Evolutionary conservation across 2,113 vertebrate genomes (phyloP), one percentile per base, ranked within the genome.

Genomic region (Daboia siamensis): DNA sequence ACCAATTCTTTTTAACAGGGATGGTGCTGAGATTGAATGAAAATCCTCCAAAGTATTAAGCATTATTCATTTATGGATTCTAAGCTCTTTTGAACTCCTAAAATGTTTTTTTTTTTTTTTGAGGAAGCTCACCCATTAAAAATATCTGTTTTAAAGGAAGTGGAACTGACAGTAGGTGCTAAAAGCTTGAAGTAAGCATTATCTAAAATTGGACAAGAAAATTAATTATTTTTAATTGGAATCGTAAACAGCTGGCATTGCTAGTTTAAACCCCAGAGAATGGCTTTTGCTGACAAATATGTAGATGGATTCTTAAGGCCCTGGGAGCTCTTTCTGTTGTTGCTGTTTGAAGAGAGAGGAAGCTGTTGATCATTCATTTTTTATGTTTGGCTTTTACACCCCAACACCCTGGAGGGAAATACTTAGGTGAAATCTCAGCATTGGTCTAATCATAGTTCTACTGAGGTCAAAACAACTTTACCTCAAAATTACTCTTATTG

Each of bases 221-320:
- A 90, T 23, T 84, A 55, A 90, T 33, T 46, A 91, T 92, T 91
- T 33, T 93, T 89, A 95, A 90, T 39, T 21, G 12, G 33, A 95
- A 95, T 17, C 11, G 11, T 90, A 55, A 93, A 86, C 2, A 93
- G 69, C 52, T 64, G 94, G 52, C 92, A 91, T 17, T 88, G 29
- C 15, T 46, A 11, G 61, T 91, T 93, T 48, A 87, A 86, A 9
- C 86, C 59, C 51, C 8, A 44, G 12, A 8, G 52, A 87, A 92
- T 23, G 69, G 80, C 93, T 86, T 33, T n/a, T 33, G 90, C 56
- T n/a, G n/a, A 61, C 90, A 92, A 93, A 33, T 54, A 91, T 55
- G 48, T 6, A 90, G 84, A n/a, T 93, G 51, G 92, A 46, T 54
- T 56, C 26, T 85, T 20, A 88, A 91, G 64, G 52, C 46, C 64